Percentiles rank a stretch among this genome's conserved stretches.
Conservation (phyloP, 2,888 invertebrate species). For the Panorpa germanica region DNA sequence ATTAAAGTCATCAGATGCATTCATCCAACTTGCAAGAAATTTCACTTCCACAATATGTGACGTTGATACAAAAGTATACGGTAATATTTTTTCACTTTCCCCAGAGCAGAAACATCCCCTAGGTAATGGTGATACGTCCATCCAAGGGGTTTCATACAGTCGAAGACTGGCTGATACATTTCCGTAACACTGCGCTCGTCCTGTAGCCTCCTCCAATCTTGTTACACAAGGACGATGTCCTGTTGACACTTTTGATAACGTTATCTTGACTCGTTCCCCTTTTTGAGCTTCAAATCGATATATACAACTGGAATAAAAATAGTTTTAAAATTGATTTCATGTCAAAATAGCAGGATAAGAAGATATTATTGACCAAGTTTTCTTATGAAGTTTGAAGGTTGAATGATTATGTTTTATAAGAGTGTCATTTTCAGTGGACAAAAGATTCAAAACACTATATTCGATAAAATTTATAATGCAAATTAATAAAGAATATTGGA, state of each 20-base stretch:
- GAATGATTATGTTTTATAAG: not conserved
- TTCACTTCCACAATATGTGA: constrained; percentile 61
- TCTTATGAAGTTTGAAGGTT: constrained; percentile 6
- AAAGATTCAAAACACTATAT: too few relatives aligned
- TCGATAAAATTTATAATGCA: too few relatives aligned
- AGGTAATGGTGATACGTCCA: constrained; percentile 46
- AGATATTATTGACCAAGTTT: not conserved
- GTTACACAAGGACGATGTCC: constrained; percentile 28
- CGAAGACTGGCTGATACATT: constrained; percentile 49
- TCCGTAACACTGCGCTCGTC: constrained; percentile 50
- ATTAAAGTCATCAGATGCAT: constrained; percentile 67
- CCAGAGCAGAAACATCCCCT: constrained; percentile 55
- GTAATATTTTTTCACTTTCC: constrained; percentile 28
- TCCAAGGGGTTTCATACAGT: constrained; percentile 60
- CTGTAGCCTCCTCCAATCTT: constrained; percentile 35
- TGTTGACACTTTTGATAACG: constrained; percentile 51
- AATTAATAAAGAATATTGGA: too few relatives aligned
- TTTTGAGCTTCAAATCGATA: constrained; percentile 75
- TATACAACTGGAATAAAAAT: constrained; percentile 42
- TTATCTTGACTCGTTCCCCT: constrained; percentile 60
- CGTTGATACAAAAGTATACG: constrained; percentile 59
- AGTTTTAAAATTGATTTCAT: not conserved
- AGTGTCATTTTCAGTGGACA: not conserved
- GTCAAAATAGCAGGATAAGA: not conserved
- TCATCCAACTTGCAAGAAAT: constrained; percentile 69